phyloP scores from a whole-genome alignment of 2,797 vertebrate species.

The Knipowitschia caucasica region DNA sequence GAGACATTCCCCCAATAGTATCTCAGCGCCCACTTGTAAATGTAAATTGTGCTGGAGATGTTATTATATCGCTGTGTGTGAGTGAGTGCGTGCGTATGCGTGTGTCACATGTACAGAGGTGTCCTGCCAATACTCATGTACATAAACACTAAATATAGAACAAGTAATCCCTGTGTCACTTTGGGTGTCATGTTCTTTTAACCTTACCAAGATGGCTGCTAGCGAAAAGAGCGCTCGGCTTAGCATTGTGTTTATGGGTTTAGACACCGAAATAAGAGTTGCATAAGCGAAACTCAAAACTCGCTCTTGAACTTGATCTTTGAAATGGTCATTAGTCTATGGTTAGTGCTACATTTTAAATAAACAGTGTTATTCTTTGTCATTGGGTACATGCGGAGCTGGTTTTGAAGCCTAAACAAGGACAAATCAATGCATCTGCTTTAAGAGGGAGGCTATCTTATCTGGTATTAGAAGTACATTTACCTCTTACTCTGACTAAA shows the following conservation, averaged over 20 bases:
- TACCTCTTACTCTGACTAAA: neutral
- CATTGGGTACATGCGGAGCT: constrained; percentile 3
- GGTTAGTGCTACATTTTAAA: constrained; percentile 3
- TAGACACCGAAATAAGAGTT: constrained; percentile 23
- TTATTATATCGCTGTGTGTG: constrained; percentile 78
- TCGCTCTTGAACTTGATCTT: constrained; percentile 5
- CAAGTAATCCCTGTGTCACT: constrained; percentile 81
- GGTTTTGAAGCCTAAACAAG: constrained; percentile 4
- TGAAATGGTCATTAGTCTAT: constrained; percentile 13
- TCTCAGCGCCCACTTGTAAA: constrained; percentile 84
- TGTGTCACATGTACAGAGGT: constrained; percentile 95
- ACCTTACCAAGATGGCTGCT: constrained; percentile 38
- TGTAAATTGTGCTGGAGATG: constrained; percentile 85
- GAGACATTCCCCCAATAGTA: constrained; percentile 81
- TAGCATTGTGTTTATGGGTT: constrained; percentile 31
- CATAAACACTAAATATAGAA: constrained; percentile 98
- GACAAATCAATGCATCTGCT: constrained; percentile 19
- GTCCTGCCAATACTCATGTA: constrained; percentile 94
- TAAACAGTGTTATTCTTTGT: constrained; percentile 1
- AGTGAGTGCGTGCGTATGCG: no score
- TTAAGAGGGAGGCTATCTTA: constrained; percentile 4
- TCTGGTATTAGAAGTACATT: constrained; percentile 1
- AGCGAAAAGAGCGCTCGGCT: constrained; percentile 36
- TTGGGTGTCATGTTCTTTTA: constrained; percentile 77
- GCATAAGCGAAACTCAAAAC: constrained; percentile 24